Evolutionary conservation across 2,113 vertebrate genomes (phyloP).

Genomic region (Python bivittatus): DNA sequence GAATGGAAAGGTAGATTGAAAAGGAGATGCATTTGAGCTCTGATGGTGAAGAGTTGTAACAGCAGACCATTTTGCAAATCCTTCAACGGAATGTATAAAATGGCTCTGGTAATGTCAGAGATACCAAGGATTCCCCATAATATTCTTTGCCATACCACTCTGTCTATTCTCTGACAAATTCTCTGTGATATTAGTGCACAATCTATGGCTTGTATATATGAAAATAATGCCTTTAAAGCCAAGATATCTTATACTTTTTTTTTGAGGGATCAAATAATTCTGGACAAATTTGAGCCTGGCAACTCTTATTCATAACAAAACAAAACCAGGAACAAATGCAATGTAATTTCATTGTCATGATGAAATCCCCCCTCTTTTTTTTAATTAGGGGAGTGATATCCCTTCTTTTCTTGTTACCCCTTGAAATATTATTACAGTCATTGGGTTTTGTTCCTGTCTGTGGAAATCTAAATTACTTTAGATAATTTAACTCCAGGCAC

Average conservation of each 20-base stretch:
- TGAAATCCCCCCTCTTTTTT: not conserved
- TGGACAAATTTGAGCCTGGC: not conserved
- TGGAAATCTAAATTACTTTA: constrained; percentile 41
- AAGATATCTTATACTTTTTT: not conserved
- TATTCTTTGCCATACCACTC: not conserved
- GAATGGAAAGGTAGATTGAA: not conserved
- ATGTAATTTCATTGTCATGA: not conserved
- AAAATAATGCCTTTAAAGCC: not conserved
- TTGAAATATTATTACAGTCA: constrained; percentile 11
- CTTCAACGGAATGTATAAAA: not conserved
- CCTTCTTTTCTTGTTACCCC: constrained; percentile 2
- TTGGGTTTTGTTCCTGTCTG: constrained; percentile 26
- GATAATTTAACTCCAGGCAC: constrained; percentile 34
- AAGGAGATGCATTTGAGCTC: not conserved
- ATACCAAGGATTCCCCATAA: not conserved
- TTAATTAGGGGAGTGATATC: not conserved
- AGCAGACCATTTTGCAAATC: not conserved
- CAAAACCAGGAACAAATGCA: not conserved
- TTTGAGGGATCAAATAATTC: not conserved
- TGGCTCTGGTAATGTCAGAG: not conserved
- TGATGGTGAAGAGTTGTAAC: not conserved
- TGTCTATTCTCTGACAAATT: not conserved
- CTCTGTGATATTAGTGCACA: not conserved
- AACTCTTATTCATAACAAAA: not conserved
- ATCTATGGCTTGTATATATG: not conserved